Base-by-base conservation (phyloP, 2,113 vertebrate species). In the Cichladusa arquata region DNA sequence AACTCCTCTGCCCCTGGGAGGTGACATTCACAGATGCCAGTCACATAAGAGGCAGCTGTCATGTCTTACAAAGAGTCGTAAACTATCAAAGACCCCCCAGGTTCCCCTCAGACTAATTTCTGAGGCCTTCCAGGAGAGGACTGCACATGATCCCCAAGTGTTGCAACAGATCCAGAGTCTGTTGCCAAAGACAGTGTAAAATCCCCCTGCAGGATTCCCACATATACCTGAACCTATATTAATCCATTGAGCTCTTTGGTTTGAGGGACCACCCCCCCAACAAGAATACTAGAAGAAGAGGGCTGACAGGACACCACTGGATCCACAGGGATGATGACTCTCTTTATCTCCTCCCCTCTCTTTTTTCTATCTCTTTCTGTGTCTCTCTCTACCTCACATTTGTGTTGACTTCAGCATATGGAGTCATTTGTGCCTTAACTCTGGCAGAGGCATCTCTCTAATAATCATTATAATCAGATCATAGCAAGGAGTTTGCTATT, bases 61-160 rank as follows among this genome's bases (percentile, higher is more conserved):
- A 11, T 42, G 20, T 42, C 31, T 31, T 58, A 50, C 20, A 58
- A 76, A 76, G 44, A 5, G 11, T 34, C 71, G 20, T 50, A 65
- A 74, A 29, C 42, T 34, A 16, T 57, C 24, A 66, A 25, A 34
- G 29, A 42, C 5, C 5, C 15, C 18, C 8, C 2, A 33, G 3
- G 2, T 9, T 22, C 12, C 23, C 19, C 29, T 22, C 12, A 48
- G 42, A 31, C 6, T 42, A 5, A 34, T 66, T 74, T 76, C 34
- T 42, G 61, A 66, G 25, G 34, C 25, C 13, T 66, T 85, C 34
- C 24, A 34, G 8, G 48, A 57, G 29, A 48, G 19, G 19, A 48
- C 42, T 29, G 50, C 24, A 19, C 0, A 0, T 19, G 34, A 66
- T 25, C 34, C 42, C 2, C 12, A 15, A 29, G 29, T 40, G 51